Evolutionary conservation across 2,888 invertebrate species (phyloP).

Genomic region (Creontiades dilutus): DNA sequence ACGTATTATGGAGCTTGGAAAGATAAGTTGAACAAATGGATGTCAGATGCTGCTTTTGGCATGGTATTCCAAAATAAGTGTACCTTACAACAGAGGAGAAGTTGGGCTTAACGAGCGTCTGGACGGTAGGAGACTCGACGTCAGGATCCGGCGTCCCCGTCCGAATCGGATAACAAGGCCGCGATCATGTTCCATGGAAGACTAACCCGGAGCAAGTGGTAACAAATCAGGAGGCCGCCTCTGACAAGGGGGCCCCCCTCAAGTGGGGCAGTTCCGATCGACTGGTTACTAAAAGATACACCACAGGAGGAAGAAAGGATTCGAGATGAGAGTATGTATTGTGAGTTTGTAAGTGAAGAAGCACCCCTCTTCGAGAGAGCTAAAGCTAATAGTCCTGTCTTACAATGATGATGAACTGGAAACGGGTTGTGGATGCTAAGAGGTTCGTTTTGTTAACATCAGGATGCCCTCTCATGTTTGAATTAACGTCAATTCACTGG

Average conservation of each 20-base stretch:
- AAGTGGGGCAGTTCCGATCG: constrained; percentile 66
- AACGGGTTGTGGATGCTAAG: constrained; percentile 34
- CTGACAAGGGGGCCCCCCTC: constrained; percentile 44
- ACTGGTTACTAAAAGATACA: constrained; percentile 59
- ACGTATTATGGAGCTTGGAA: no score
- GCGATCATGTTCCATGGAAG: constrained; percentile 10
- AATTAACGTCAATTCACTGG: constrained; percentile 12
- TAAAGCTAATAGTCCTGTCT: constrained; percentile 45
- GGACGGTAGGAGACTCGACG: not conserved
- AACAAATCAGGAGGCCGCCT: constrained; percentile 56
- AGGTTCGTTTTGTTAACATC: constrained; percentile 42
- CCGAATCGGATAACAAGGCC: constrained; percentile 46
- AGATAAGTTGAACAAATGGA: no score
- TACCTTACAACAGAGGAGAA: constrained; percentile 3
- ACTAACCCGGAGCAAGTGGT: constrained; percentile 43
- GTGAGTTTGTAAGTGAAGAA: not conserved
- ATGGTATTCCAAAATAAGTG: not conserved
- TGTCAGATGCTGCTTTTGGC: no score
- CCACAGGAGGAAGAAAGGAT: not conserved
- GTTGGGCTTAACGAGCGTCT: not conserved
- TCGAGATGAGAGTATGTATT: constrained; percentile 38
- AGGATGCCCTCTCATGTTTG: constrained; percentile 12
- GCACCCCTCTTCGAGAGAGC: not conserved
- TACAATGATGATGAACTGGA: constrained; percentile 43
- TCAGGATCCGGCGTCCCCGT: constrained; percentile 14